A percentile compares a stretch with the other conserved stretches of the same genome.
These are phyloP conservation scores for Hirtodrosophila duncani DNA, from an alignment of 2,888 invertebrate species.

Conservation along the genomic window DNA sequence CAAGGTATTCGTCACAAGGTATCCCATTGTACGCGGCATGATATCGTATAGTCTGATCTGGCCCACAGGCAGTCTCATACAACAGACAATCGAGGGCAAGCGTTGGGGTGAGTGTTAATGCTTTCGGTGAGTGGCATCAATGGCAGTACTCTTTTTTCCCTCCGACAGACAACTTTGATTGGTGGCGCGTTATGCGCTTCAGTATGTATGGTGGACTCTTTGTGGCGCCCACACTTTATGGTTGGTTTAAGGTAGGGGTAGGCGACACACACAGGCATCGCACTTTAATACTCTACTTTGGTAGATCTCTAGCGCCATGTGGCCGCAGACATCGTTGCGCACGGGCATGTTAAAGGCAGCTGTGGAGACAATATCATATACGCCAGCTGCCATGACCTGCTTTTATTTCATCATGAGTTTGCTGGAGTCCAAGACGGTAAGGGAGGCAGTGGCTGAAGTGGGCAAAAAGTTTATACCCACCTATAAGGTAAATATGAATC, in stretches of 20 bases:
- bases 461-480: constrained; percentile 86
- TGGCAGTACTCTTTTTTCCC: background rate
- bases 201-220: constrained; percentile 89
- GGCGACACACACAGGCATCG: background rate
- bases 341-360: constrained; percentile 87
- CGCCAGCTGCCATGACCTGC: constrained; percentile 86
- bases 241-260: constrained; percentile 84
- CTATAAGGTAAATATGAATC: constrained; percentile 78
- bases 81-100: constrained; percentile 85
- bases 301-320: constrained; percentile 82
- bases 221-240: constrained; percentile 89
- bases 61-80: constrained; percentile 86
- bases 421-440: constrained; percentile 83
- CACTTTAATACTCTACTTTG: background rate
- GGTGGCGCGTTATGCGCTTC: constrained; percentile 85
- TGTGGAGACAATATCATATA: constrained; percentile 87
- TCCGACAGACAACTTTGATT: constrained; percentile 81
- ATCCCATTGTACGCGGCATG: constrained; percentile 81
- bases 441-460: constrained; percentile 83
- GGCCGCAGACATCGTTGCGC: constrained; percentile 85
- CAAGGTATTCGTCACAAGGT: constrained; percentile 67
- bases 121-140: background rate
- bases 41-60: constrained; percentile 85
- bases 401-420: constrained; percentile 88
- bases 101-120: constrained; percentile 79